Evolutionary conservation across 2,888 invertebrate species (phyloP).

Genomic region (Rhamphomyia laevipes): DNA sequence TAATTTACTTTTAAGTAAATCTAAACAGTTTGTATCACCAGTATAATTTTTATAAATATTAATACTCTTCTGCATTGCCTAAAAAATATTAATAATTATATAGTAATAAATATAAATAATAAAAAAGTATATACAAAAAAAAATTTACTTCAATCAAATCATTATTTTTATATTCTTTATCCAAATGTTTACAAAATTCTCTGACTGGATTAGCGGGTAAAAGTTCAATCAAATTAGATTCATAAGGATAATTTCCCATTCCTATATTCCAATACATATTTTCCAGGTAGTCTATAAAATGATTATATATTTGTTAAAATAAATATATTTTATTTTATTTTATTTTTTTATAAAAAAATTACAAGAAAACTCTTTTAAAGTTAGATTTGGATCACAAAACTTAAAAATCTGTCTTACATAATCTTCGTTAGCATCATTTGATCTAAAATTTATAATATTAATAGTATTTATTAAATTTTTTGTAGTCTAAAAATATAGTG

Average conservation of each 20-base stretch:
- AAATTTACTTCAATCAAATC: conserved; percentile 12
- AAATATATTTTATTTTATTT: no score
- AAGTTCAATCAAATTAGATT: conserved; percentile 66
- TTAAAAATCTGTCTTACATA: no score
- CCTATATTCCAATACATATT: conserved; percentile 70
- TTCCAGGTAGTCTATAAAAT: no score
- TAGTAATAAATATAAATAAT: no score
- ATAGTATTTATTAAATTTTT: no score
- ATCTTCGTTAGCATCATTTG: no score
- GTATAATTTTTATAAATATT: conserved; percentile 75
- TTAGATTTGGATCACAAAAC: no score
- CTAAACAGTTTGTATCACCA: conserved; percentile 55
- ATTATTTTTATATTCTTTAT: conserved; percentile 13
- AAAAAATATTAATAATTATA: conserved; percentile 17
- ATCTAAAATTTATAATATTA: no score
- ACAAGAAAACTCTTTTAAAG: no score
- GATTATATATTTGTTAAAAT: no score
- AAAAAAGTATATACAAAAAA: not conserved
- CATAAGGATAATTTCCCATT: conserved; percentile 93
- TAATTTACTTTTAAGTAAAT: conserved; percentile 43
- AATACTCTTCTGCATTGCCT: conserved; percentile 54
- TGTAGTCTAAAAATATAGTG: no score
- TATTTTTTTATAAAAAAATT: no score
- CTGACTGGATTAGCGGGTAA: conserved; percentile 78
- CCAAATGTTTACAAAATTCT: conserved; percentile 46